These are phyloP conservation scores for Sialis lutaria DNA, from an alignment of 2,888 invertebrate species.

Conservation along the genomic window DNA sequence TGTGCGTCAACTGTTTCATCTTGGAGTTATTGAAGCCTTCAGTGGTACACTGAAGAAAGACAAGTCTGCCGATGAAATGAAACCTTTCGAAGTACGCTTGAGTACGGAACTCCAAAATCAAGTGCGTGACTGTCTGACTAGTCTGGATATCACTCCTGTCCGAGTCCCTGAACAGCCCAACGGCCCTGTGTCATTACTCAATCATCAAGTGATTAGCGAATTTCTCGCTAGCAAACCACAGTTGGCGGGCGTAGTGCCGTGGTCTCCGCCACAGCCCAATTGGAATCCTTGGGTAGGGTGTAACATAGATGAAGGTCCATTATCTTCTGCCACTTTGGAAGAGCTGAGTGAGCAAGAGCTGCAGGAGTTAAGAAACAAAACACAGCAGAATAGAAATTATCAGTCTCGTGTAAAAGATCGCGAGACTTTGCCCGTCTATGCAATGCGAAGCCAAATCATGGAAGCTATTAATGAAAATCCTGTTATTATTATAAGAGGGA, in stretches of 20 bases:
- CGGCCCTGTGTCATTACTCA: conserved; percentile 31
- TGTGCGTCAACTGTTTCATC: conserved; percentile 85
- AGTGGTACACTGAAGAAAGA: conserved; percentile 69
- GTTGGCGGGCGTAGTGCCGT: conserved; percentile 70
- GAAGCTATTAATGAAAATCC: conserved; percentile 77
- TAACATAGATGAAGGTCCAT: conserved; percentile 88
- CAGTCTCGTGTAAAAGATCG: conserved; percentile 42
- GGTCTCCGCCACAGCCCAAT: conserved; percentile 90
- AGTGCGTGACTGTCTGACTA: conserved; percentile 27
- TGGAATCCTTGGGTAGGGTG: conserved; percentile 97
- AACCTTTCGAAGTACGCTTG: conserved; percentile 62
- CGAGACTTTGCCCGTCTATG: conserved; percentile 61
- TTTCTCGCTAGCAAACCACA: conserved; percentile 45
- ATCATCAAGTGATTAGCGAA: conserved; percentile 36
- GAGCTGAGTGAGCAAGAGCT: conserved; percentile 58
- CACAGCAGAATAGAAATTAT: conserved; percentile 38
- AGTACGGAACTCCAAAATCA: conserved; percentile 48
- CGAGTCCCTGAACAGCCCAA: conserved; percentile 11
- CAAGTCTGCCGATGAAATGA: conserved; percentile 54
- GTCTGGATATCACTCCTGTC: conserved; percentile 20
- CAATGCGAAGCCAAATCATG: conserved; percentile 62
- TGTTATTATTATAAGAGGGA: conserved; percentile 84
- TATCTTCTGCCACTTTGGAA: conserved; percentile 50
- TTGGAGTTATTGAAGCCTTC: conserved; percentile 82
- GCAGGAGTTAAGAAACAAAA: conserved; percentile 39